phyloP scores from a whole-genome alignment of 1,140 invertebrate species.

The Notospermus geniculatus region DNA sequence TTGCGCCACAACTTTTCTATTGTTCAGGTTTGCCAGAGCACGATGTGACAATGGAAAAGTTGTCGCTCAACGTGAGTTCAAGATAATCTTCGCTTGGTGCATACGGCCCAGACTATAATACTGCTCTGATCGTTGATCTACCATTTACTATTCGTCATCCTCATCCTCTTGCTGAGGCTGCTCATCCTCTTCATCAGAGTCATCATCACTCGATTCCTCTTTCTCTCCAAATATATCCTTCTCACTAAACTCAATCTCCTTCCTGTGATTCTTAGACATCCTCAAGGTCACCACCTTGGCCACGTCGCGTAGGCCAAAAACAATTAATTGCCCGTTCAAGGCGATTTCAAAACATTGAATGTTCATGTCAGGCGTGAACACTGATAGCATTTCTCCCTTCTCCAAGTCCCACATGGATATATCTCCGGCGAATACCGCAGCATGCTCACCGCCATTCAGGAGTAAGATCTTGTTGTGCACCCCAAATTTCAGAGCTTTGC shows the following conservation, averaged over 20 bases:
- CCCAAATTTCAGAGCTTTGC: constrained; percentile 34
- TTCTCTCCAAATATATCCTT: constrained; percentile 44
- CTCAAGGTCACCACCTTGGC: constrained; percentile 65
- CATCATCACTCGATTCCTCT: constrained; percentile 39
- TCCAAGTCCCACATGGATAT: constrained; percentile 53
- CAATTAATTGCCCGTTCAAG: constrained; percentile 68
- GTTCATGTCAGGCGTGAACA: constrained; percentile 72
- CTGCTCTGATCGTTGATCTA: too few species aligned
- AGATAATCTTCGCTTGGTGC: too few species aligned
- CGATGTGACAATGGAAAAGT: too few species aligned
- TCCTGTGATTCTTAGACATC: constrained; percentile 20
- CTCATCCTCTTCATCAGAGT: constrained; percentile 13
- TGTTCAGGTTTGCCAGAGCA: too few species aligned
- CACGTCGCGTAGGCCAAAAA: constrained; percentile 62
- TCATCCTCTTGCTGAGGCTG: too few species aligned
- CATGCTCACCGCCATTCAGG: constrained; percentile 33
- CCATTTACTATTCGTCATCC: too few species aligned
- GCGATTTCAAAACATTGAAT: constrained; percentile 76
- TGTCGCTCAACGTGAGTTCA: too few species aligned
- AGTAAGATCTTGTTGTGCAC: constrained; percentile 45
- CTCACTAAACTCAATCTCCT: constrained; percentile 25
- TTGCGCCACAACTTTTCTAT: too few species aligned
- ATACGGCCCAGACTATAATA: too few species aligned
- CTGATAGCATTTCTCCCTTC: constrained; percentile 68
- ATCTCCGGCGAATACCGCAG: constrained; percentile 48